Conservation (phyloP, 1,140 invertebrate genomes). For the Brachionus asplanchnoidis region DNA sequence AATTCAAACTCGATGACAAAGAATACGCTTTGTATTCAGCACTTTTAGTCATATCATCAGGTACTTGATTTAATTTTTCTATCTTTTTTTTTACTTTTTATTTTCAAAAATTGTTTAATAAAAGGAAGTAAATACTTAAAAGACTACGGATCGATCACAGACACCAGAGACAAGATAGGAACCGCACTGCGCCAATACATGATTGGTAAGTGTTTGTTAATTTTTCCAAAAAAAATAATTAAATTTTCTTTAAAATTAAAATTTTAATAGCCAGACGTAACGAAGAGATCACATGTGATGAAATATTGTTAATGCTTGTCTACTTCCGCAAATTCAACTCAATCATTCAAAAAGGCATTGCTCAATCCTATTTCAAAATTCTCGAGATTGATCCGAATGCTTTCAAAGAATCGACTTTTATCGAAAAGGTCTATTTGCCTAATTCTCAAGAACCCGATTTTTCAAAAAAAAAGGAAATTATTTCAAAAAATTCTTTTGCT, state of each 20-base stretch:
- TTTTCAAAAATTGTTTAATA: not conserved
- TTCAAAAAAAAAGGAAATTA: not conserved
- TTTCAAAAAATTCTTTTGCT: not conserved
- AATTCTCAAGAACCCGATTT: slow-evolving; percentile 14
- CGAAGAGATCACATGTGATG: slow-evolving; percentile 40
- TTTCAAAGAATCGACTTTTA: not conserved
- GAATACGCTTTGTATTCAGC: slow-evolving; percentile 27
- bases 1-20: slow-evolving; percentile 42
- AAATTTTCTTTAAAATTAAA: not conserved
- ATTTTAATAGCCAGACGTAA: slow-evolving; percentile 9
- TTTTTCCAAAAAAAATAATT: not conserved
- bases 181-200: slow-evolving; percentile 32
- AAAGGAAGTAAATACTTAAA: slow-evolving; percentile 32
- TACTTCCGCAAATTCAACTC: slow-evolving; percentile 33
- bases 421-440: slow-evolving; percentile 17
- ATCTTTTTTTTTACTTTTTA: not conserved
- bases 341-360: slow-evolving; percentile 30
- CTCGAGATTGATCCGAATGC: not conserved
- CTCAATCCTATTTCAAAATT: not conserved
- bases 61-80: not conserved
- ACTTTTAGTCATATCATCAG: slow-evolving; percentile 28
- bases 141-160: not conserved
- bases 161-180: slow-evolving; percentile 32
- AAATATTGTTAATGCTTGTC: slow-evolving; percentile 34
- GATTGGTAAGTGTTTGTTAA: not conserved